Conservation (phyloP, 2,888 invertebrate genomes). For the Coleophora flavipennella region DNA sequence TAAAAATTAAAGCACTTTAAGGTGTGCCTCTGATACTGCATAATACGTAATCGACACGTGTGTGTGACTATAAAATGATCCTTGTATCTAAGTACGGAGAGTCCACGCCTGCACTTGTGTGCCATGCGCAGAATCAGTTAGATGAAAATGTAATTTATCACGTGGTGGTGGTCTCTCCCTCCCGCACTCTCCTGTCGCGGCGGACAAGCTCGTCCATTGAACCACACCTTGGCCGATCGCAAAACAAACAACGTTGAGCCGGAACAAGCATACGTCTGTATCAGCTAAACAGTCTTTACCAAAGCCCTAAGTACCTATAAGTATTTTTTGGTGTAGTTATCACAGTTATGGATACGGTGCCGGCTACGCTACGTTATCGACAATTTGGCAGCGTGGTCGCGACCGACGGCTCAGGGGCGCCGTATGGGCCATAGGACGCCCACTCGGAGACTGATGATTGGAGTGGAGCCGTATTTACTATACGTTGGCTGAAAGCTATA, state of each 20-base stretch:
- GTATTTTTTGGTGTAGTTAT: constrained; percentile 37
- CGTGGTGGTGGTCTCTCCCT: constrained; percentile 20
- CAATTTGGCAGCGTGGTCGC: constrained; percentile 22
- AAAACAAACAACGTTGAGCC: constrained; percentile 17
- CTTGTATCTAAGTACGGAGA: too few relatives aligned
- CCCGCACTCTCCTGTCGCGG: constrained; percentile 16
- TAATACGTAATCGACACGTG: too few relatives aligned
- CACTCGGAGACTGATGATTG: constrained; percentile 43
- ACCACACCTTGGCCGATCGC: constrained; percentile 34
- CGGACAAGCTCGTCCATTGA: constrained; percentile 27
- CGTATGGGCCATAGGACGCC: constrained; percentile 51
- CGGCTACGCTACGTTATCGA: constrained; percentile 12
- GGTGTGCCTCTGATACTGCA: too few relatives aligned
- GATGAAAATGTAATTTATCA: constrained; percentile 22
- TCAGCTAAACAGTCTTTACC: too few relatives aligned
- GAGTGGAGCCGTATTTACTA: constrained; percentile 35
- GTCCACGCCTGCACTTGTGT: too few relatives aligned
- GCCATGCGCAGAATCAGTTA: constrained; percentile 37
- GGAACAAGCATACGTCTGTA: too few relatives aligned
- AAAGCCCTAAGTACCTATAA: constrained; percentile 9
- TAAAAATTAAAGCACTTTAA: too few relatives aligned
- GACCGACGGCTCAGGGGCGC: constrained; percentile 37
- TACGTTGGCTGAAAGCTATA: constrained; percentile 33
- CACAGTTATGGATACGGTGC: constrained; percentile 30
- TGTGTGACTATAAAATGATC: too few relatives aligned